phyloP scores from a whole-genome alignment of 2,113 vertebrate species.

The Melanerpes aurifrons region DNA sequence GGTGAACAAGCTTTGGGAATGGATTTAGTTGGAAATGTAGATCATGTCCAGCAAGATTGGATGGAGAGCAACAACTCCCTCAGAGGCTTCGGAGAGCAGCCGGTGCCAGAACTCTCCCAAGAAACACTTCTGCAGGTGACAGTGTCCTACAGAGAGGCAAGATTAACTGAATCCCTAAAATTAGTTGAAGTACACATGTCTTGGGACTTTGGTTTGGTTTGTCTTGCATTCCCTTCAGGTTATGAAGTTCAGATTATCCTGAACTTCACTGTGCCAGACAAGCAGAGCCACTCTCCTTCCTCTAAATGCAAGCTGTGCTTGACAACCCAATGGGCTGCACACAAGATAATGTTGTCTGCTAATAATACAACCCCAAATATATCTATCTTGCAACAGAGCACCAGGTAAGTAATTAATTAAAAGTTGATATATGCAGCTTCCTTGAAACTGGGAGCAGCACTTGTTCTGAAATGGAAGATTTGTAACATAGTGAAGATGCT shows the following conservation, averaged over 20 bases:
- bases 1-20: neutral
- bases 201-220: slow-evolving; percentile 8
- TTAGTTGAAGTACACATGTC: slow-evolving; percentile 30
- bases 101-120: slow-evolving; percentile 55
- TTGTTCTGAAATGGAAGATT: slow-evolving; percentile 4
- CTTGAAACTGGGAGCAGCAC: neutral
- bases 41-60: slow-evolving; percentile 45
- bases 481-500: slow-evolving; percentile 19
- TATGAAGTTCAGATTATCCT: neutral
- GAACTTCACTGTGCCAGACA: neutral
- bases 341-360: neutral
- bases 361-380: neutral
- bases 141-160: neutral
- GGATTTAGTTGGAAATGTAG: neutral
- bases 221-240: neutral
- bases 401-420: slow-evolving; percentile 25
- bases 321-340: neutral
- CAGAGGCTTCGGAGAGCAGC: slow-evolving; percentile 27
- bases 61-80: neutral
- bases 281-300: neutral
- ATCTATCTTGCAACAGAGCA: slow-evolving; percentile 8
- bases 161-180: slow-evolving; percentile 43
- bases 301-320: neutral
- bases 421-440: neutral
- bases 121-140: slow-evolving; percentile 38